Evolutionary conservation across 2,888 invertebrate species (phyloP).

Genomic region (Drosophila formosana): DNA sequence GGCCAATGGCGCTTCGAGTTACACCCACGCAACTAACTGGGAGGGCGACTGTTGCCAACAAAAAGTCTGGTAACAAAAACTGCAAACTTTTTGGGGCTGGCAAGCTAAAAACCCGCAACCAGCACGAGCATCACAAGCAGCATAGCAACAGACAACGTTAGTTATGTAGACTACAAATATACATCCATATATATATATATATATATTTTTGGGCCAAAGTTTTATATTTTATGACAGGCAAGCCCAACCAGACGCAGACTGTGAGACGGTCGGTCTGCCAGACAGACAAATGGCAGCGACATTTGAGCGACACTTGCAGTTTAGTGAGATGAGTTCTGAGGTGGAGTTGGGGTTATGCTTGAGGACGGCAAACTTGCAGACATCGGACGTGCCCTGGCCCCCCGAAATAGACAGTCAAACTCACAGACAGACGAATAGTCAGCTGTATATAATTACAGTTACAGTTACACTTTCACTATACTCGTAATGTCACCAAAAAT

Average conservation of each 20-base stretch:
- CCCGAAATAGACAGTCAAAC: conserved; percentile 38
- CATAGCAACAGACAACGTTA: conserved; percentile 52
- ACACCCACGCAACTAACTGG: conserved; percentile 68
- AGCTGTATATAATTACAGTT: conserved; percentile 79
- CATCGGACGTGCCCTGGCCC: conserved; percentile 47
- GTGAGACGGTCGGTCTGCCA: conserved; percentile 26
- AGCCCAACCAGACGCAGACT: conserved; percentile 39
- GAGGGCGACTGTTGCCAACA: conserved; percentile 58
- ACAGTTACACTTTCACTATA: conserved; percentile 81
- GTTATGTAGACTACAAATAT: conserved; percentile 25
- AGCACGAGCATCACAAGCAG: not conserved
- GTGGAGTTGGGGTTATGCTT: not conserved
- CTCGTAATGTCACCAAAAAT: conserved; percentile 39
- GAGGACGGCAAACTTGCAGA: conserved; percentile 59
- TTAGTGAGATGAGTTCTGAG: conserved; percentile 44
- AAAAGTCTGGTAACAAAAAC: conserved; percentile 71
- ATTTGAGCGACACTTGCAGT: conserved; percentile 80
- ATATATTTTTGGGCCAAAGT: conserved; percentile 64
- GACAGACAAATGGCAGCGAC: conserved; percentile 59
- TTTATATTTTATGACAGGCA: conserved; percentile 78
- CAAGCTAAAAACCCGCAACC: conserved; percentile 28
- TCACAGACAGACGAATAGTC: conserved; percentile 39
- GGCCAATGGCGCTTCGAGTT: conserved; percentile 75
- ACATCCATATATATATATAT: conserved; percentile 28
- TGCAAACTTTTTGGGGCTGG: conserved; percentile 64